A percentile compares a stretch with the other conserved stretches of the same genome.
These are phyloP conservation scores for Ammospiza nelsoni DNA, from an alignment of 2,113 vertebrate species.

Conservation along the genomic window DNA sequence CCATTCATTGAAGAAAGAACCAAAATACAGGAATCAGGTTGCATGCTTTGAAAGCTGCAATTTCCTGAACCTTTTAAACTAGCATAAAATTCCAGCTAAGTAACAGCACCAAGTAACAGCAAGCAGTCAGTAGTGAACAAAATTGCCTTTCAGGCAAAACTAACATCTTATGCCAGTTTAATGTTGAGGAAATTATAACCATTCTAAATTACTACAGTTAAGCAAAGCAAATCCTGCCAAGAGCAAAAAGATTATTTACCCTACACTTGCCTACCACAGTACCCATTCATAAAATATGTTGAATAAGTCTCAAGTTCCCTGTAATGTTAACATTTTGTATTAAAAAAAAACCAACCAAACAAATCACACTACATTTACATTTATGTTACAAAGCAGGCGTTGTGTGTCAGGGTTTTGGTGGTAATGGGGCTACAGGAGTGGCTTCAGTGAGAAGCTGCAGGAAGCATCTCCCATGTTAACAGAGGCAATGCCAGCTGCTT, in stretches of 20 bases:
- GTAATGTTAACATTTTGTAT: neutral
- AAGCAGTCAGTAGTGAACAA: neutral
- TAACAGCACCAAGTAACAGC: neutral
- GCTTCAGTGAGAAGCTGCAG: neutral
- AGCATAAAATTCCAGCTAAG: neutral
- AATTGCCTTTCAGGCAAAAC: neutral
- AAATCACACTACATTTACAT: neutral
- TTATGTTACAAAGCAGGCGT: neutral
- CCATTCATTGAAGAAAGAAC: neutral
- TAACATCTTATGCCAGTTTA: neutral
- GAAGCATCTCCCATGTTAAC: neutral
- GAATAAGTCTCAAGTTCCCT: neutral
- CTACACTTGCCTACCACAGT: neutral
- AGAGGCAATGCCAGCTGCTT: neutral
- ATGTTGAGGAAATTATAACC: neutral
- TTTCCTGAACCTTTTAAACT: neutral
- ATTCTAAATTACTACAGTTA: neutral
- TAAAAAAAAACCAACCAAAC: neutral
- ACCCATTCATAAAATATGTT: neutral
- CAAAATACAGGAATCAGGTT: neutral
- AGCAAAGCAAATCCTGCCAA: neutral
- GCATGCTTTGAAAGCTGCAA: neutral
- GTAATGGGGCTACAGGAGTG: neutral
- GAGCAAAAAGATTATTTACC: neutral
- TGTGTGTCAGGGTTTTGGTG: fast-evolving